Conservation (phyloP, 2,797 vertebrate species). For the Aphelocoma californica region DNA sequence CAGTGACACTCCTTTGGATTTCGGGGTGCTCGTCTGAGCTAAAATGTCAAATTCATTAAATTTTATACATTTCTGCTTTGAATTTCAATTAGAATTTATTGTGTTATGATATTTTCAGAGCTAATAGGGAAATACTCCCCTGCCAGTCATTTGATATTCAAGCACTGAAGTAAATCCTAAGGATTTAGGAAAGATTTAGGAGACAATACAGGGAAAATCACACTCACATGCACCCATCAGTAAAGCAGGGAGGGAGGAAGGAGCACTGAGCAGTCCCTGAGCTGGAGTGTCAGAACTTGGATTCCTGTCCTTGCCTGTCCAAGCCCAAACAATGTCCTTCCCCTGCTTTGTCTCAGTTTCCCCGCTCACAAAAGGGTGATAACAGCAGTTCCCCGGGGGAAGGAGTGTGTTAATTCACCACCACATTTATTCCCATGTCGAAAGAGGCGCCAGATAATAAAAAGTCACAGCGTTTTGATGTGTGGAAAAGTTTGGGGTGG, state of each 20-base stretch:
- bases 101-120: not conserved
- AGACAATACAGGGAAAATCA: not conserved
- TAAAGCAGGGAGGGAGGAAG: not conserved
- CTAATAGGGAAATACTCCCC: not conserved
- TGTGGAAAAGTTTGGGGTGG: not conserved
- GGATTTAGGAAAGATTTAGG: not conserved
- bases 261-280: not conserved
- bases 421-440: not conserved
- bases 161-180: not conserved
- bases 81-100: not conserved
- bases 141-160: not conserved
- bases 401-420: not conserved
- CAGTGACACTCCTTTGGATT: not conserved
- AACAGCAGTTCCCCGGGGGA: not conserved
- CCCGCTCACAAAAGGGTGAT: not conserved
- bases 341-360: not conserved
- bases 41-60: not conserved
- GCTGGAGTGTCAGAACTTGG: not conserved
- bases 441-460: slow-evolving; percentile 17
- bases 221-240: fast-evolving
- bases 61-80: not conserved
- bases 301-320: not conserved
- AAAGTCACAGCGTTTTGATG: not conserved
- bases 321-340: not conserved
- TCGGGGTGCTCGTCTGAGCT: not conserved